Evolutionary conservation across 2,888 invertebrate species (phyloP), one percentile per base, ranked within the genome.

Genomic region (Sicus ferrugineus): DNA sequence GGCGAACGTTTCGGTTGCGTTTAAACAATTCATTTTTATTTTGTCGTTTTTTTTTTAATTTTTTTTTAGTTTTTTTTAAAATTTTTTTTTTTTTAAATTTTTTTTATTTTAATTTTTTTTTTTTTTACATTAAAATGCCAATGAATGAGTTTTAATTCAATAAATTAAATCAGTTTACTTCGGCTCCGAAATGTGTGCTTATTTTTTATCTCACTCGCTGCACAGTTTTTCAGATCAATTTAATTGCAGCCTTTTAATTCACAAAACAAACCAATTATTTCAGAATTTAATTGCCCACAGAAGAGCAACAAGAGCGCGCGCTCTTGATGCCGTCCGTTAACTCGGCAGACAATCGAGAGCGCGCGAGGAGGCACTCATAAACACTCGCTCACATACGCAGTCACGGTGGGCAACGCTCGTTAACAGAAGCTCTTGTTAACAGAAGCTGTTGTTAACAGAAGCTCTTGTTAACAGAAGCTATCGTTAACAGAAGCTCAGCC

Each of bases 241-340:
- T 19, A 3, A 46, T 14, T 16, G 19, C 46, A n/a, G 14, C 46
- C 3, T 46, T 46, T 46, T 9, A n/a, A n/a, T n/a, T n/a, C n/a
- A n/a, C n/a, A n/a, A n/a, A n/a, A n/a, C n/a, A n/a, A 46, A 71
- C 70, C 71, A 50, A 70, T 58, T 73, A 71, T 71, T 70, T 73
- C 71, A 71, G 71, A 70, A 70, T 69, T 71, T 71, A 71, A 71
- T 68, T 71, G 71, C 70, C 69, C 71, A 70, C 71, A 71, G 68
- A 70, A 73, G 69, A 71, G 71, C 70, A 70, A 67, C 71, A 73
- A 71, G n/a, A 71, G 71, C 71, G 70, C 70, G 67, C 31, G 73
- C 72, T 72, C 72, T 73, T 73, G 66, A 73, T 73, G 70, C 69
- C 70, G 69, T 70, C 68, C 19, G 30, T 30, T 56, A 56, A 56